Evolutionary conservation across 2,797 vertebrate species (phyloP).

Genomic region (Muraenolepis orangiensis): DNA sequence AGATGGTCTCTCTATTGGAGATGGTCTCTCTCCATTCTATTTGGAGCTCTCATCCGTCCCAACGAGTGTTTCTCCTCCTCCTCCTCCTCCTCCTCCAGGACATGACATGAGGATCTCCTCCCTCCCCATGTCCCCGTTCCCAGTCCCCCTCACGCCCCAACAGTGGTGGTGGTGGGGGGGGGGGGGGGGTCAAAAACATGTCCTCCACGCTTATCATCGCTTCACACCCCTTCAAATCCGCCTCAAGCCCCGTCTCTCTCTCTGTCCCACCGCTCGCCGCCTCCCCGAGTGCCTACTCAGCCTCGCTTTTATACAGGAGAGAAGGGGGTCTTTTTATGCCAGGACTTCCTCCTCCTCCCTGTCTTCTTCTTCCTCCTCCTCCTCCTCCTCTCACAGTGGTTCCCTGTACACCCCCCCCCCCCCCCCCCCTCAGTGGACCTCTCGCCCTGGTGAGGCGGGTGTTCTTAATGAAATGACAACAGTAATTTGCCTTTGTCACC

Average conservation of each 20-base stretch:
- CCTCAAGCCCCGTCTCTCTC: no score
- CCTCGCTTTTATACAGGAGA: background rate
- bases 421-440: constrained; percentile 82
- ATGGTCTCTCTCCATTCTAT: background rate
- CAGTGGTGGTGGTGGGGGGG: no score
- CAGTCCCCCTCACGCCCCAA: no score
- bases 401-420: constrained; percentile 90
- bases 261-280: constrained; percentile 2
- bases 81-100: no score
- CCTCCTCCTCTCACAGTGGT: constrained; percentile 53
- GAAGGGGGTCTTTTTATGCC: constrained; percentile 5
- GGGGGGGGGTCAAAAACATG: no score
- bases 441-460: constrained; percentile 87
- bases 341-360: constrained; percentile 38
- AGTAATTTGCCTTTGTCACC: constrained; percentile 99
- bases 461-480: constrained; percentile 99
- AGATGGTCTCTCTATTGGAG: background rate
- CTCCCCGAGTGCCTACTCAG: background rate
- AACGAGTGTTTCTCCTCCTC: no score
- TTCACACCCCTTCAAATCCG: constrained; percentile 2
- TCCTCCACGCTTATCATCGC: background rate
- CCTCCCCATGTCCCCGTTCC: no score
- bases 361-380: constrained; percentile 38
- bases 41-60: background rate
- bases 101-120: no score